Evolutionary conservation across 2,797 vertebrate genomes (phyloP), one percentile per base, ranked within the genome.

Genomic region (Lithobates sylvaticus): DNA sequence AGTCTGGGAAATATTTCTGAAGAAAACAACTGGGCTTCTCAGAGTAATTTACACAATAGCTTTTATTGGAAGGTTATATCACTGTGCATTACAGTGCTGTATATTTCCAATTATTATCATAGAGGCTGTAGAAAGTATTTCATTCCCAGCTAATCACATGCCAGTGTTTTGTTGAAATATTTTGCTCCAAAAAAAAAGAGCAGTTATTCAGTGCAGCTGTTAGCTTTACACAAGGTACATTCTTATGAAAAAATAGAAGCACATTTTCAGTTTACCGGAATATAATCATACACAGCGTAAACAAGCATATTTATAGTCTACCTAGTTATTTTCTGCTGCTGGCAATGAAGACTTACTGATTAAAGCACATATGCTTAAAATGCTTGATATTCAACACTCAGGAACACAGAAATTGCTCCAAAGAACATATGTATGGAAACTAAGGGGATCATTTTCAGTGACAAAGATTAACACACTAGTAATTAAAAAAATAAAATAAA

Each of bases 91-190:
- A 74, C 69, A 42, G n/a, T 16, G 29, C n/a, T 79, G 61, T 87
- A 78, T 83, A 79, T 87, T 87, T 87, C 42, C 76, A 83, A 78
- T 84, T 87, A 87, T 78, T 72, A 87, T 84, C 86, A 84, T 74
- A 42, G 69, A 87, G 42, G 76, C 76, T 70, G 32, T 21, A 61
- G 76, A 75, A 79, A 58, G 76, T 84, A 87, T 87, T 83, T 87
- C 76, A 79, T 87, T 70, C 75, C 85, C 67, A 54, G 81, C 81
- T 83, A 87, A 81, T 83, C 81, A 78, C 68, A 81, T 82, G 70
- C 82, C 86, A 73, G 39, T 75, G 61, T 47, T 68, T 79, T 79
- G 76, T 75, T 86, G 74, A 86, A 77, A 86, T 82, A 82, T 77
- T 76, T 82, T 47, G 50, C 61, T 73, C 39, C 23, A 61, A 44